Percentiles rank a stretch among this genome's conserved stretches.
phyloP scores from a whole-genome alignment of 2,797 vertebrate species.

The Bucorvus abyssinicus region DNA sequence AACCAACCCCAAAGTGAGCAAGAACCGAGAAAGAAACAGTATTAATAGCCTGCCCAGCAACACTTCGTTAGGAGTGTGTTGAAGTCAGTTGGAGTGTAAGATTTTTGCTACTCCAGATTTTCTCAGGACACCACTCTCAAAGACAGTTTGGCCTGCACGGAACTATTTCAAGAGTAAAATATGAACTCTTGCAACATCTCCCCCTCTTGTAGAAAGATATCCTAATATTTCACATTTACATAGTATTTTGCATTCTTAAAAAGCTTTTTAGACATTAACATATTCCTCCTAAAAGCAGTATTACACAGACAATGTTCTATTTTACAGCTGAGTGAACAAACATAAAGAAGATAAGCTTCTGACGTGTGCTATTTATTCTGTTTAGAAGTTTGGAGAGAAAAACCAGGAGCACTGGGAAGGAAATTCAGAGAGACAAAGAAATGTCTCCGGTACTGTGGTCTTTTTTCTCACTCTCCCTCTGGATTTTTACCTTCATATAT shows the following conservation, averaged over 20 bases:
- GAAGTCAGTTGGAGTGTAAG: neutral
- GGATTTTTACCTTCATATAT: neutral
- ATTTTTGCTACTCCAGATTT: neutral
- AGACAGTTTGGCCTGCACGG: fast-evolving
- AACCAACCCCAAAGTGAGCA: neutral
- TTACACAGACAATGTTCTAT: neutral
- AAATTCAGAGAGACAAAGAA: neutral
- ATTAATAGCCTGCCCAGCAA: neutral
- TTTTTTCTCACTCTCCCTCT: neutral
- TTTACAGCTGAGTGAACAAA: constrained; percentile 12
- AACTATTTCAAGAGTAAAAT: neutral
- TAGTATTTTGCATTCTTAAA: neutral
- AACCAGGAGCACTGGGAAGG: neutral
- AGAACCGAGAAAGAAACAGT: neutral
- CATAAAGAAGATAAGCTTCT: neutral
- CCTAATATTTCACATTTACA: constrained; percentile 5
- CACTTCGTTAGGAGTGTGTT: neutral
- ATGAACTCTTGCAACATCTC: neutral
- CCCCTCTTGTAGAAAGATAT: neutral
- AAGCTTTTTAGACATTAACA: neutral
- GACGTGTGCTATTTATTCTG: neutral
- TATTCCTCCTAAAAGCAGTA: neutral
- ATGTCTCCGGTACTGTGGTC: neutral
- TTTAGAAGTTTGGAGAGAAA: neutral
- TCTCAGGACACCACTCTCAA: neutral